These are phyloP conservation scores for Drosophila neutralis DNA, from an alignment of 2,888 invertebrate genomes.

Conservation along the genomic window DNA sequence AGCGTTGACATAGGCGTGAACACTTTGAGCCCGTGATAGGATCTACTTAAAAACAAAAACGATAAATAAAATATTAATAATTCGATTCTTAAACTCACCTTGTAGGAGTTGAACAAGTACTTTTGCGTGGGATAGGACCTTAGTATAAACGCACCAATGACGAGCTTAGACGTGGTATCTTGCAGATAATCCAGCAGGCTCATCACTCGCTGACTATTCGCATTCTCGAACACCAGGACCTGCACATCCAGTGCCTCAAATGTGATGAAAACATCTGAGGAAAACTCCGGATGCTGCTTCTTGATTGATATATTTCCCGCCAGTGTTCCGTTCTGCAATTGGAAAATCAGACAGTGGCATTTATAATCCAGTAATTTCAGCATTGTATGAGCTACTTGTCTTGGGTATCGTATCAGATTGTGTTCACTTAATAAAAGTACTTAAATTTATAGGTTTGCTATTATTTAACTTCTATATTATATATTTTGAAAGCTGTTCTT, in stretches of 20 bases:
- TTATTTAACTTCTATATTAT: neutral
- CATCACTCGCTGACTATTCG: constrained; percentile 85
- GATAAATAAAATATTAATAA: neutral
- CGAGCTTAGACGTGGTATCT: constrained; percentile 87
- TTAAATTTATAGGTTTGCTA: neutral
- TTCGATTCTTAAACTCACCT: constrained; percentile 85
- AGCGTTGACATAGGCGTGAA: constrained; percentile 91
- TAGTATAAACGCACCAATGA: constrained; percentile 88
- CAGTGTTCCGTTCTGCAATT: constrained; percentile 87
- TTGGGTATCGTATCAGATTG: neutral
- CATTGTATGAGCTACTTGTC: neutral
- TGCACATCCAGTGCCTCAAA: constrained; percentile 82
- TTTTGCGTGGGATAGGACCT: constrained; percentile 86
- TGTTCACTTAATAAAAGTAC: neutral
- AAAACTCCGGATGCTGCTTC: constrained; percentile 88
- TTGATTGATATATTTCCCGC: constrained; percentile 90
- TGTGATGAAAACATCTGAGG: constrained; percentile 89
- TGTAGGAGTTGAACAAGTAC: constrained; percentile 88
- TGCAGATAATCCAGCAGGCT: constrained; percentile 86
- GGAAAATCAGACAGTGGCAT: neutral
- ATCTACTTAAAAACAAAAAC: constrained; percentile 85
- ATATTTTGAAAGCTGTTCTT: neutral
- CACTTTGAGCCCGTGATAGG: constrained; percentile 90
- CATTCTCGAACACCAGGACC: constrained; percentile 70
- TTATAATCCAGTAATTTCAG: neutral